These are phyloP conservation scores for Rhabditoides inermis DNA, from an alignment of 2,888 invertebrate species.

Conservation along the genomic window DNA sequence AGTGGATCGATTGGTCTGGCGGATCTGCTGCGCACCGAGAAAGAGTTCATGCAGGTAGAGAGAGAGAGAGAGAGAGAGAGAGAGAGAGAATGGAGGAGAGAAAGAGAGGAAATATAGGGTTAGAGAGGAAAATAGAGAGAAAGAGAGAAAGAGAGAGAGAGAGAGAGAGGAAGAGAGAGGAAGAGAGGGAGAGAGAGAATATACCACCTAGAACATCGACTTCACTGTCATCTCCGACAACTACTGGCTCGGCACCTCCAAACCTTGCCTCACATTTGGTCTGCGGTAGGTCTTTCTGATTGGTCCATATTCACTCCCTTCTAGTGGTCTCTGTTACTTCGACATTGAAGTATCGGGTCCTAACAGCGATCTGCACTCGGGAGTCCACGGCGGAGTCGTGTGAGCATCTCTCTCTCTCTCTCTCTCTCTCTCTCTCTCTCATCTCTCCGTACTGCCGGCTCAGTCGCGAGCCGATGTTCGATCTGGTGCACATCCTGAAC, in stretches of 20 bases:
- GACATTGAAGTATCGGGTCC: slow-evolving; percentile 71
- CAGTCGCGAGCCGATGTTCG: slow-evolving; percentile 75
- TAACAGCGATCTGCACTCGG: slow-evolving; percentile 85
- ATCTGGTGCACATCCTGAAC: slow-evolving; percentile 76
- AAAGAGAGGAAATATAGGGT: too few species aligned
- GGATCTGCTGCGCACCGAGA: slow-evolving; percentile 61
- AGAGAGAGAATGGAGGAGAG: too few species aligned
- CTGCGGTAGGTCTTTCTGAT: slow-evolving; percentile 56
- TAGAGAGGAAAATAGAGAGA: too few species aligned
- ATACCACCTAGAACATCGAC: slow-evolving; percentile 73
- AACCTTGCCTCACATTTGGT: slow-evolving; percentile 93
- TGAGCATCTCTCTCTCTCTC: slow-evolving; percentile 56
- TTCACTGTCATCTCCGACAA: slow-evolving; percentile 96
- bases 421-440: too few species aligned
- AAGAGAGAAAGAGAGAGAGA: too few species aligned
- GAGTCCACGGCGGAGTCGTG: slow-evolving; percentile 87
- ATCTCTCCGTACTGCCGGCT: too few species aligned
- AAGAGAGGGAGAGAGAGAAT: too few species aligned
- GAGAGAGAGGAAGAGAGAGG: too few species aligned
- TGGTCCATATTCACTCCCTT: slow-evolving; percentile 17
- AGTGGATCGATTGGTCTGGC: slow-evolving; percentile 91
- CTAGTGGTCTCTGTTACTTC: slow-evolving; percentile 70
- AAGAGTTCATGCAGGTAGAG: slow-evolving; percentile 60
- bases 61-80: too few species aligned
- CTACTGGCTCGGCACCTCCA: slow-evolving; percentile 91